Evolutionary conservation across 2,888 invertebrate species (phyloP), one percentile per base, ranked within the genome.

Genomic region (Pristionchus fissidentatus): DNA sequence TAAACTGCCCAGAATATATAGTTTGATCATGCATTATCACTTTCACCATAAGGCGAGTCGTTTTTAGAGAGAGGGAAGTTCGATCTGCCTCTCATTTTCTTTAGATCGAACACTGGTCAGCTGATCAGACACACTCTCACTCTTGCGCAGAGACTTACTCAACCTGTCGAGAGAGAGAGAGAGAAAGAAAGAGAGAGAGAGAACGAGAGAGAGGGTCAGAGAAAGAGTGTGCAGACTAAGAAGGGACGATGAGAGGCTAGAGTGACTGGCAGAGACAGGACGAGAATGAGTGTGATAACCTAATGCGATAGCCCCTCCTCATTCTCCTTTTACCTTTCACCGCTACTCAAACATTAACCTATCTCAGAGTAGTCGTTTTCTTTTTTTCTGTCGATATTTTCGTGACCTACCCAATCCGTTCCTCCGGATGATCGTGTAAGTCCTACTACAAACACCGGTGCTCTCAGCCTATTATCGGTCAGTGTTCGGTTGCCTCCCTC

Each of bases 291-390:
- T n/a, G 62, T 29, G 75, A 75, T 75, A 46, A 29, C 46, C 75
- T 43, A 29, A 75, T 43, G 29, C 29, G 46, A 43, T 75, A 62
- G 62, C 62, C 41, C 78, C 29, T 52, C 52, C 55, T 52, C 78
- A 15, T 29, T 29, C 62, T n/a, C 41, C 43, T 29, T 43, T 29
- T 1, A 43, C 13, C 46, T 15, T 35, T 41, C 15, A 26, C n/a
- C 57, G n/a, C 79, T 57, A n/a, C 10, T 19, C 55, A 38, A 49
- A 55, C 78, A 35, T 22, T 22, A 13, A 57, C 41, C n/a, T 26
- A 41, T 75, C 75, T 43, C 75, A 7, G 38, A 26, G 26, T 29
- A 3, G 7, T 75, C 75, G 22, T 8, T 26, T 62, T 62, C 46
- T 41, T 73, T 2, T 73, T 4, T 43, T 26, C 73, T 26, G n/a